Evolutionary conservation across 1,140 invertebrate genomes (phyloP), one percentile per base, ranked within the genome.

Genomic region (Caenorhabditis briggsae): DNA sequence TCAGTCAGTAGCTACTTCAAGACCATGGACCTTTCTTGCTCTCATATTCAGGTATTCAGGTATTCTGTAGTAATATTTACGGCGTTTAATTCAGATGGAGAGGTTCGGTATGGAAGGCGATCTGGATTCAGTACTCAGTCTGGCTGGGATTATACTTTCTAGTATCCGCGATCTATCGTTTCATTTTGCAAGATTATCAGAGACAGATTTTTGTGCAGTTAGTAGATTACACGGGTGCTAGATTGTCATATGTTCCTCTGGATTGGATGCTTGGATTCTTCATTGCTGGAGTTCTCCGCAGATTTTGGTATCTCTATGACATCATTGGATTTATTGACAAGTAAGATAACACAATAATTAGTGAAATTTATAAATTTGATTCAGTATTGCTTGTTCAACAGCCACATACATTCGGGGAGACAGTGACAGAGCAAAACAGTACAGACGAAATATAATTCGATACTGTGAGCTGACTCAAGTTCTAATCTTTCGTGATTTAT

Each of bases 251-350:
- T 50, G 70, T 87, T 55, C 86, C 86, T 9, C 25, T 87, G n/a
- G 86, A 87, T 59, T 74, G 87, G 48, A 87, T 87, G 48, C 65
- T 87, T 8, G 86, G 86, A 56, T 87, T 87, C 25, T 87, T 87
- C 65, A 65, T 87, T n/a, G 83, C 86, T 59, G 86, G 82, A 12
- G 83, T 87, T 78, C 82, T 87, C 1, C 61, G 33, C 18, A 65
- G 86, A 59, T 87, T 87, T 41, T 87, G 83, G 82, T 84, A 83
- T 53, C 43, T 87, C 2, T 87, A 87, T 53, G 85, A 84, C 16
- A 87, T 87, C 48, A 87, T 87, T 78, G 86, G 86, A 46, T 87
- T 56, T 11, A 87, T 87, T 53, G 86, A 87, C 20, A 87, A 87
- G 86, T 87, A 56, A 65, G 82, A 43, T 58, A 11, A 25, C 1